Base-by-base conservation (phyloP, 2,888 invertebrate species). In the Malthinus seriepunctatus region DNA sequence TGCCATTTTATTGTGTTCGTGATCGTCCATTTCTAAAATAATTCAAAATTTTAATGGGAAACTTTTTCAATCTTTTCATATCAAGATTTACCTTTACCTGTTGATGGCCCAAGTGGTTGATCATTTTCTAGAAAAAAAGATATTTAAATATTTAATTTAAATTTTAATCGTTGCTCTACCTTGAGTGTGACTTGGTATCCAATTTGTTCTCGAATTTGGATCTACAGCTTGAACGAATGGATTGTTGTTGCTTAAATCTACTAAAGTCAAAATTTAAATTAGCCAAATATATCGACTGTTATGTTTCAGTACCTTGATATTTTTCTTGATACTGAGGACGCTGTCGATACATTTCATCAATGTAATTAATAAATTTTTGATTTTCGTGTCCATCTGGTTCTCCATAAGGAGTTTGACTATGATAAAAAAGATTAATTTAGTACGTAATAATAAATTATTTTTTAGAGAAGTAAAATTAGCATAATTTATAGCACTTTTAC, bases 1-100 rank as follows among this genome's bases (percentile, higher is more conserved):
- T 1, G 77, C 77, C 66, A 78, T 69, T 66, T 76, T 73, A 50
- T 77, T 73, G 65, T 77, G 77, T 32, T 76, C 73, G 39, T 76
- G 77, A 1, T 73, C 68, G 47, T 70, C 71, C 33, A 66, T 70
- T 72, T 56, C 49, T 45, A 59, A 38, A 60, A 51, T 2, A 23
- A 23, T 8, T 14, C 8, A 9, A 39, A 9, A 5, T 5, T 23
- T 23, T 5, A 23, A 23, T 23, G 23, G 23, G 23, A 3, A 23
- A 23, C 5, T 23, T 23, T 5, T 23, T 23, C 23, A 23, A n/a
- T n/a, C n/a, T 23, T 23, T 5, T 23, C 23, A 23, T 23, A 3
- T 5, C 23, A 23, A 23, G 5, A 23, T 23, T 23, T 23, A 23
- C 23, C 23, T 3, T 23, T 23, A 23, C 5, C 23, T 5, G 23